phyloP scores from a whole-genome alignment of 2,797 vertebrate species.

The Capromys pilorides region DNA sequence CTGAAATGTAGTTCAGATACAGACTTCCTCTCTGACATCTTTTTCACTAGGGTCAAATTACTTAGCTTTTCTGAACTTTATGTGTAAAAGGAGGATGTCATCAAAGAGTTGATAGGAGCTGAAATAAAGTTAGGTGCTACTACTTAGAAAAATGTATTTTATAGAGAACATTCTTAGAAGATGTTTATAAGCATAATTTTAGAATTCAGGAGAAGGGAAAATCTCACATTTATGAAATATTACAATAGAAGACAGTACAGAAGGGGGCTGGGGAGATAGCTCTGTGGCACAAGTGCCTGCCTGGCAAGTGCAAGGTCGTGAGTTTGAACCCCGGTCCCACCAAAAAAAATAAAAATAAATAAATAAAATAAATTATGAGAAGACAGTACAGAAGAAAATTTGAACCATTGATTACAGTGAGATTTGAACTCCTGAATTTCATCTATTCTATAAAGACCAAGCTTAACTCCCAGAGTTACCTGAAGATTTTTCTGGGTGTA shows the following conservation, averaged over 20 bases:
- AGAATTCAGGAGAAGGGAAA: slow-evolving; percentile 7
- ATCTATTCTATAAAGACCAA: neutral
- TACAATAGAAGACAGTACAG: slow-evolving; percentile 25
- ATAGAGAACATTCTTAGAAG: slow-evolving; percentile 27
- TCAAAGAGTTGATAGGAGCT: neutral
- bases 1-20: slow-evolving; percentile 26
- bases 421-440: slow-evolving; percentile 18
- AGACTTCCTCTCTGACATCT: slow-evolving; percentile 2
- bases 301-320: no score
- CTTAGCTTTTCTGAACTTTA: slow-evolving; percentile 22
- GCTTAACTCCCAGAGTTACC: neutral
- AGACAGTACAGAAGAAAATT: slow-evolving; percentile 26
- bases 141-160: slow-evolving; percentile 37
- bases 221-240: slow-evolving; percentile 39
- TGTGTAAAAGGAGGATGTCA: slow-evolving; percentile 23
- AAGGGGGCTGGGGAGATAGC: no score
- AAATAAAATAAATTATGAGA: no score
- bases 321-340: no score
- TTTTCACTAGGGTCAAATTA: neutral
- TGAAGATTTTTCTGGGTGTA: neutral
- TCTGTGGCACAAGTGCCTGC: no score
- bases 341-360: no score
- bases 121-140: slow-evolving; percentile 38
- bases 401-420: slow-evolving; percentile 19
- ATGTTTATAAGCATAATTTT: slow-evolving; percentile 51